Percentiles rank a stretch among this genome's conserved stretches.
phyloP scores from a whole-genome alignment of 2,797 vertebrate species.

The Hapalemur alaotrensis region DNA sequence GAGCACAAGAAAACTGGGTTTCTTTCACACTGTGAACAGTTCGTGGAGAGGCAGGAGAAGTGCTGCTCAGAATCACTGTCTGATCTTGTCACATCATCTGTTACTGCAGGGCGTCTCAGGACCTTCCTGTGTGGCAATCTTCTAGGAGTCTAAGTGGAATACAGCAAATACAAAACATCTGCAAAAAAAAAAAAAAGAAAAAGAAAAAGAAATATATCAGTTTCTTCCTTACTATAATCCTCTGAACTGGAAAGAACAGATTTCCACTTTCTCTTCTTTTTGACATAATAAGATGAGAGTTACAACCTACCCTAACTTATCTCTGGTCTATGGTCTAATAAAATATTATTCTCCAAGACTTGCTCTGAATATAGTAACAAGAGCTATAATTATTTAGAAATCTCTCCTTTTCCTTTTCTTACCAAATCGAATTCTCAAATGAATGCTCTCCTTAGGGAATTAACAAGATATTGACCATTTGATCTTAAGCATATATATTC shows the following conservation, averaged over 20 bases:
- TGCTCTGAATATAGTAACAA: background rate
- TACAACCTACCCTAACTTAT: background rate
- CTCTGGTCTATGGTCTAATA: background rate
- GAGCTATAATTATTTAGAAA: background rate
- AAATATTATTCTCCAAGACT: background rate
- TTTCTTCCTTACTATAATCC: background rate
- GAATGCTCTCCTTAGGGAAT: background rate
- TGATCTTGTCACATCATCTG: background rate
- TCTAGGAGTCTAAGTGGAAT: background rate
- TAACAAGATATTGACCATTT: background rate
- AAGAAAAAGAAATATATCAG: background rate
- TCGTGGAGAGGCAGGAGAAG: background rate
- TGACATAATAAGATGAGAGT: background rate
- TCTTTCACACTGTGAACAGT: background rate
- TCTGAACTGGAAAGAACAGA: background rate
- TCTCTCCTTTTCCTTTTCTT: background rate
- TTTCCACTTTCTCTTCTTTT: background rate
- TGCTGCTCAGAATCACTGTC: background rate
- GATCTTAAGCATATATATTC: background rate
- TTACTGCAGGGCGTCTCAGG: fast-evolving
- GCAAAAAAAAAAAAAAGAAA: background rate
- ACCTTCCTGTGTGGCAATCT: too few species aligned
- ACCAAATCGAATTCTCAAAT: background rate
- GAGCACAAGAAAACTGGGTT: fast-evolving
- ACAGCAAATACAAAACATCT: background rate